Evolutionary conservation across 2,797 vertebrate species (phyloP).

Genomic region (Sebastes variabilis): DNA sequence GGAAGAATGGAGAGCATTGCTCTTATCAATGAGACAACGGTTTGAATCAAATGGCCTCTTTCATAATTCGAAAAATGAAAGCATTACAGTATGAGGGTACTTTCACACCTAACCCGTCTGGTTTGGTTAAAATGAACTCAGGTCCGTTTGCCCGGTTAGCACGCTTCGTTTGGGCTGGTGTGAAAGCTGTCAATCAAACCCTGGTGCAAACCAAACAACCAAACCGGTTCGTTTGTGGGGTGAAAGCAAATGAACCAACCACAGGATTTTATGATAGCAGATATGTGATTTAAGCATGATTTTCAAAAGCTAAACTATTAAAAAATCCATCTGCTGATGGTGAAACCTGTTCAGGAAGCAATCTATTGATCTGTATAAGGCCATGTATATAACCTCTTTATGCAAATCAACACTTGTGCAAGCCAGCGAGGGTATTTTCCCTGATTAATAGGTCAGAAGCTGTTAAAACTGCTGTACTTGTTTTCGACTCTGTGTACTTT

Average conservation of each 20-base stretch:
- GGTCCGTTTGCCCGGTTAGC: neutral
- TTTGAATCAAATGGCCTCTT: slow-evolving; percentile 7
- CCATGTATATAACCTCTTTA: neutral
- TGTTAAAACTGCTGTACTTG: neutral
- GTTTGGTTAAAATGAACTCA: neutral
- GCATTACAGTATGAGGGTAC: neutral
- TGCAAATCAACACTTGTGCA: neutral
- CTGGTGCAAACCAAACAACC: no score
- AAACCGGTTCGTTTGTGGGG: neutral
- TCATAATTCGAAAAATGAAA: neutral
- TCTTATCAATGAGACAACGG: neutral
- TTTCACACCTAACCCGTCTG: neutral
- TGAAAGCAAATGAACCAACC: neutral
- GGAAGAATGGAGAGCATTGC: neutral
- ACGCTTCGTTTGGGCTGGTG: neutral
- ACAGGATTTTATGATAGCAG: no score
- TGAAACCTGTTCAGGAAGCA: neutral
- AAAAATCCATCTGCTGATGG: no score
- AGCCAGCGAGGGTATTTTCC: neutral
- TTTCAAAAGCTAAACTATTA: no score
- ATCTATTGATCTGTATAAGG: neutral
- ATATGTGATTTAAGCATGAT: no score
- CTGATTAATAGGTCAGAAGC: neutral
- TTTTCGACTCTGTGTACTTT: neutral
- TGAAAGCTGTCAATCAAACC: no score